Conservation (phyloP, 1,140 invertebrate species). For the Cydia amplana region DNA sequence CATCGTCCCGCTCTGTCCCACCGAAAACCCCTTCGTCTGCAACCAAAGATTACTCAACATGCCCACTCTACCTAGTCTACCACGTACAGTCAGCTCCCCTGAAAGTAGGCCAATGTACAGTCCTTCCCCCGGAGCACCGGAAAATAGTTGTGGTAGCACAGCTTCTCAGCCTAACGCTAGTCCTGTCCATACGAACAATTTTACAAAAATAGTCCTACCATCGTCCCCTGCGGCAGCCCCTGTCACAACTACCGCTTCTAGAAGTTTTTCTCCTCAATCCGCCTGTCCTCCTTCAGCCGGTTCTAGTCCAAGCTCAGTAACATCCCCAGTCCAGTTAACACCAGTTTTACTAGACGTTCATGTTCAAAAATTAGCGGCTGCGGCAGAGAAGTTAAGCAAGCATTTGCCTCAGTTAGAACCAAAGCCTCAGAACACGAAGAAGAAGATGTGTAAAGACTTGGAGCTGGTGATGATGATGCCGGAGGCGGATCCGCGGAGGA, state of each 20-base stretch:
- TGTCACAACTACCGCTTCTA: slow-evolving; percentile 57
- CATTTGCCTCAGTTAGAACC: slow-evolving; percentile 92
- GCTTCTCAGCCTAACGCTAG: slow-evolving; percentile 72
- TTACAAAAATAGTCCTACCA: slow-evolving; percentile 70
- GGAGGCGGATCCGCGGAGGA: slow-evolving; percentile 91
- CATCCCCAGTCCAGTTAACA: slow-evolving; percentile 85
- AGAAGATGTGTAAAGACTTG: slow-evolving; percentile 95
- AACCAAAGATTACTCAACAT: slow-evolving; percentile 72
- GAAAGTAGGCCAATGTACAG: slow-evolving; percentile 79
- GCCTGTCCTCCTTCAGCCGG: slow-evolving; percentile 78
- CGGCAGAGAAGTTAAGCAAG: slow-evolving; percentile 90
- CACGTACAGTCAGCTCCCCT: slow-evolving; percentile 71
- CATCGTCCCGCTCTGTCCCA: slow-evolving; percentile 71
- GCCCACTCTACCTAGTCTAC: slow-evolving; percentile 54
- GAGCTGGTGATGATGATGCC: slow-evolving; percentile 95
- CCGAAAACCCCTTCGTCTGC: slow-evolving; percentile 71
- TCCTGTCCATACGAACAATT: slow-evolving; percentile 63
- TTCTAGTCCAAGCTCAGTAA: slow-evolving; percentile 78
- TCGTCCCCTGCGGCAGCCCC: slow-evolving; percentile 69
- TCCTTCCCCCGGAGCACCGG: slow-evolving; percentile 77
- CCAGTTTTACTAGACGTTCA: slow-evolving; percentile 91
- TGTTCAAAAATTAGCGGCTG: slow-evolving; percentile 89
- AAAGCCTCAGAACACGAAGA: slow-evolving; percentile 94
- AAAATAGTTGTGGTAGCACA: slow-evolving; percentile 71
- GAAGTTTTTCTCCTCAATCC: slow-evolving; percentile 80